Conservation (phyloP, 2,797 vertebrate genomes). For the Percopsis omiscomaycus region DNA sequence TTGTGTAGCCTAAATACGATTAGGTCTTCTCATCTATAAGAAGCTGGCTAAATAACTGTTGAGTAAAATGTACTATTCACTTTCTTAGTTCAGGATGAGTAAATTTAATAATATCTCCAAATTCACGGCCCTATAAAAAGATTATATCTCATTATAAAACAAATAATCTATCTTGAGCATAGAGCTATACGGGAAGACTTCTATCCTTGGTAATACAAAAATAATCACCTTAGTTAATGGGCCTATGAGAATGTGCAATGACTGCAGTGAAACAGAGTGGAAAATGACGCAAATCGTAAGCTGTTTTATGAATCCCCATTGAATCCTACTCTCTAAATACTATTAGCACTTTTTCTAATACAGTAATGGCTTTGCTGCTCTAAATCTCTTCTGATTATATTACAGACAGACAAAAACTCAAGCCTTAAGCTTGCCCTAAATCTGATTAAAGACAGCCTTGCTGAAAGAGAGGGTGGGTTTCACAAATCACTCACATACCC, state of each 20-base stretch:
- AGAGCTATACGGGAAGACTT: conserved; percentile 39
- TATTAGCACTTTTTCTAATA: conserved; percentile 52
- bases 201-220: conserved; percentile 54
- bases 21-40: too few relatives aligned
- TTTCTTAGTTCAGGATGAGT: conserved; percentile 26
- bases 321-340: conserved; percentile 52
- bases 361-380: conserved; percentile 55
- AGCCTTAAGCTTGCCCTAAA: conserved; percentile 44
- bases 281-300: conserved; percentile 53
- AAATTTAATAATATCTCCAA: conserved; percentile 45
- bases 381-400: conserved; percentile 54
- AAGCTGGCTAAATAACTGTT: too few relatives aligned
- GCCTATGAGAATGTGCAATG: conserved; percentile 55
- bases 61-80: too few relatives aligned
- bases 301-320: conserved; percentile 42
- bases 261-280: conserved; percentile 50
- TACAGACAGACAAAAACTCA: conserved; percentile 44
- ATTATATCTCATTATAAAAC: conserved; percentile 54
- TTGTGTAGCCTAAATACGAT: too few relatives aligned
- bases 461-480: conserved; percentile 21
- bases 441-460: conserved; percentile 58
- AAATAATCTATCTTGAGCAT: conserved; percentile 53
- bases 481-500: conserved; percentile 31
- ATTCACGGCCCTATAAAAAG: conserved; percentile 53
- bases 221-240: conserved; percentile 65